Base-by-base conservation (phyloP, 2,113 vertebrate species). In the Tonatia bakeri region DNA sequence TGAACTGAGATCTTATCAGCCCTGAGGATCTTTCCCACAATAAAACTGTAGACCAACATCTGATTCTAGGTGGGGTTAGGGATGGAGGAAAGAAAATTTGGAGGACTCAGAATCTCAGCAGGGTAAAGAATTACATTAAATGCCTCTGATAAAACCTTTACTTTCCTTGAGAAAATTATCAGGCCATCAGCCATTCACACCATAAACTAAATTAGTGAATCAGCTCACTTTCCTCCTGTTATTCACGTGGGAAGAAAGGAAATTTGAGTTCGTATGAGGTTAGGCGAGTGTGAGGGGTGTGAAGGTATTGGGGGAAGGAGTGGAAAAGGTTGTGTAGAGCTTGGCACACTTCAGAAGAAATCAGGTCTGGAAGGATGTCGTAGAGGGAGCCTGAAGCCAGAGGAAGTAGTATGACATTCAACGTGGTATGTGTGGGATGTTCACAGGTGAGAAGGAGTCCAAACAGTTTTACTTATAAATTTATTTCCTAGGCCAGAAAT, bases 331-430 rank as follows among this genome's bases (percentile, higher is more conserved):
- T 43, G 52, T 67, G n/a, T 11, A 81, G 72, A 76, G 77, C 20
- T 67, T 47, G 61, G 28, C 77, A 81, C 5, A 28, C 54, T 95
- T 95, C 52, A 82, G 86, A 95, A 90, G 79, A 96, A 87, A 69
- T 81, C 38, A 91, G 86, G 26, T 61, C 24, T 91, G 86, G 52
- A 73, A 94, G 88, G 91, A 82, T 94, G 89, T 89, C 28, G 4
- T 20, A 61, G 40, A 38, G 59, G 54, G 77, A 47, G 47, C 67
- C 81, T 47, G 69, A 76, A 88, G 72, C 26, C 82, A 82, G 89
- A 95, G 88, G 95, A 97, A 88, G 47, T 47, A 70, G 45, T 1
- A 0, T 91, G 94, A 95, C 91, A 93, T 94, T 94, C 54, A 79
- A 33, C 4, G 0, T 72, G 50, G 40, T 26, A 4, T 28, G 59